Base-by-base conservation (phyloP, 30 jellyfish, hydroid and myxozoan species). In the Clytia hemisphaerica region DNA sequence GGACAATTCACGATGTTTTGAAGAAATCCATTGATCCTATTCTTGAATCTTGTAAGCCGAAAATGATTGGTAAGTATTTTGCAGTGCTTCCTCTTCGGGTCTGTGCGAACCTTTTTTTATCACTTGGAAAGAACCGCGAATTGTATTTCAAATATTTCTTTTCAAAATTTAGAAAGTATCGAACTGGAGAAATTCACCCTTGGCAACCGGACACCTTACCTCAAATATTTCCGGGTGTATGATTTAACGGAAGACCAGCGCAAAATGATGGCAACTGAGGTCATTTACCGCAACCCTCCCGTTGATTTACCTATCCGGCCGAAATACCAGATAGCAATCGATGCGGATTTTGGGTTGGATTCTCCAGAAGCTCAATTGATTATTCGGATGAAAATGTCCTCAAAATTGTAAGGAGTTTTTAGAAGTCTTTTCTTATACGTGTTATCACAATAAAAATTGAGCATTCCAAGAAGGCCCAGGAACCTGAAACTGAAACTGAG, bases 301-400 rank as follows among this genome's bases (percentile, higher is more conserved):
- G 46, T 58, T 6, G 98, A 89, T 64, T 44, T 89, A 22, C 68
- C 83, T 22, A 75, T 29, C 38, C 64, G 98, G 53, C 98, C 94
- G 58, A 81, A 78, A 33, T 89, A 89, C 59, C 94, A 89, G 57
- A 88, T 89, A 24, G 95, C 81, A 2, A 42, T 89, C 46, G 98
- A 89, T 63, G 92, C 92, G 7, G 98, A 89, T 55, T 80, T 89
- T 83, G 98, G 83, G 4, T 86, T 89, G 25, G 98, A 89, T 71
- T 86, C 98, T 2, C 98, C 98, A 2, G 98, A 89, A 44, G 80
- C 98, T 19, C 75, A 78, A 72, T 37, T 80, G 79, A 59, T 80
- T 61, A 44, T 89, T 4, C 66, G 49, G 63, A 71, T 84, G 50
- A 89, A 89, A 50, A 46, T 89, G 58, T 62, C 54, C 25, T 25